Evolutionary conservation across 2,888 invertebrate species (phyloP).

Genomic region (Pandemis cinnamomeana): DNA sequence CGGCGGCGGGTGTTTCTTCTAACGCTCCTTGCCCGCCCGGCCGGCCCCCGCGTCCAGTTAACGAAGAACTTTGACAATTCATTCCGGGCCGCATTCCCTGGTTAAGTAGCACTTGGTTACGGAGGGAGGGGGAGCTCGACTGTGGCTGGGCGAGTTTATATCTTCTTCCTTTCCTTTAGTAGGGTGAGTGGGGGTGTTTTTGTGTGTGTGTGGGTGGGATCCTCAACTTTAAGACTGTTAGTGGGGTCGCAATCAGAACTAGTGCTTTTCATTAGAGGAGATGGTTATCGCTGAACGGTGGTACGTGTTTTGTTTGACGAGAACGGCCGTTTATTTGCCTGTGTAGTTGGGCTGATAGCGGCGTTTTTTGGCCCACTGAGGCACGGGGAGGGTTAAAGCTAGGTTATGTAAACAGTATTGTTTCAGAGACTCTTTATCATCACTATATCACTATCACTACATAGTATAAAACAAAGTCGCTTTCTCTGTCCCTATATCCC

Average conservation of each 20-base stretch:
- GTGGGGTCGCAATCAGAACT: slow-evolving; percentile 80
- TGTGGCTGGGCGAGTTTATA: slow-evolving; percentile 57
- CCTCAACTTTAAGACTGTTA: slow-evolving; percentile 81
- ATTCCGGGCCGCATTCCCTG: slow-evolving; percentile 52
- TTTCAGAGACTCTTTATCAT: no score
- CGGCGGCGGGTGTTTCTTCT: slow-evolving; percentile 73
- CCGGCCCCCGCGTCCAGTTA: slow-evolving; percentile 57
- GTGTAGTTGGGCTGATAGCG: slow-evolving; percentile 45
- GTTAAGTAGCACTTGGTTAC: slow-evolving; percentile 44
- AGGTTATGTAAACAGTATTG: not conserved
- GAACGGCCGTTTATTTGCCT: slow-evolving; percentile 61
- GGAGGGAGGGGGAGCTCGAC: slow-evolving; percentile 54
- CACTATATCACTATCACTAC: no score
- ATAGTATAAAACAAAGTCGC: no score
- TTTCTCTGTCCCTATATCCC: no score
- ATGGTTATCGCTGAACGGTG: slow-evolving; percentile 71
- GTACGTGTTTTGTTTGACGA: slow-evolving; percentile 74
- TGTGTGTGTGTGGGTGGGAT: slow-evolving; percentile 66
- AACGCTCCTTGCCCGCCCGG: slow-evolving; percentile 70
- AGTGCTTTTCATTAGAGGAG: slow-evolving; percentile 81
- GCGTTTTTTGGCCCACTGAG: slow-evolving; percentile 1
- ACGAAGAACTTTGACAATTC: slow-evolving; percentile 65
- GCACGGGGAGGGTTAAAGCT: not conserved
- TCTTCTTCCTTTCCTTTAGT: slow-evolving; percentile 69
- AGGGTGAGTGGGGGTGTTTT: slow-evolving; percentile 59